These are phyloP conservation scores for Triplophysa tibetana DNA, from an alignment of 2,113 vertebrate species.

Conservation along the genomic window DNA sequence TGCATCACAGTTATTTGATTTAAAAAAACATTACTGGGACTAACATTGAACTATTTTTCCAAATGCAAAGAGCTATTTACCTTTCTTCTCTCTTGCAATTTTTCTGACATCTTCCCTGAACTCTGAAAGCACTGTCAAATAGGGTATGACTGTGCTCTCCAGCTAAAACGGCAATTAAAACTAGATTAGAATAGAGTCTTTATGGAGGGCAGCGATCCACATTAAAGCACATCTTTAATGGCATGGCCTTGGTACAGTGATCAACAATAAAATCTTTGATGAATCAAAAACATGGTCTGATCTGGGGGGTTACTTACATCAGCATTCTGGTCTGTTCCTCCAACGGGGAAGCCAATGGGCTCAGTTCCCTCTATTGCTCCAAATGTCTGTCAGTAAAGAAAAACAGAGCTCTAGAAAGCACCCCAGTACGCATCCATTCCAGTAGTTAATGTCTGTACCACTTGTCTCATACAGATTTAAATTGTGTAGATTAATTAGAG, in stretches of 20 bases:
- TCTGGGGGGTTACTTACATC: conserved; percentile 80
- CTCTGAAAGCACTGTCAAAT: conserved; percentile 85
- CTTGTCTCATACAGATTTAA: no score
- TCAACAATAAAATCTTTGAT: conserved; percentile 14
- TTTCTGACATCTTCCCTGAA: conserved; percentile 88
- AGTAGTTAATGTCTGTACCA: neutral
- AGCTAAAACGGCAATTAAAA: conserved; percentile 69
- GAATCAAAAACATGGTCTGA: neutral
- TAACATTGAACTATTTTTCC: neutral
- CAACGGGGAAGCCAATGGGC: conserved; percentile 88
- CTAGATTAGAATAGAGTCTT: neutral
- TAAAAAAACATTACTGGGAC: neutral
- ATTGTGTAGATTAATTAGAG: no score
- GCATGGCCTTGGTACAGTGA: neutral
- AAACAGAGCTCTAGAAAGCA: conserved; percentile 18
- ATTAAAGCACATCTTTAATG: neutral
- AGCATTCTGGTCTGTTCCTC: conserved; percentile 70
- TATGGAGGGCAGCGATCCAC: neutral
- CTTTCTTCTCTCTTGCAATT: conserved; percentile 89
- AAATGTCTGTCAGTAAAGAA: conserved; percentile 77
- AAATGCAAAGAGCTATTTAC: conserved; percentile 61
- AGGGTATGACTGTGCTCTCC: conserved; percentile 91
- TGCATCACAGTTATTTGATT: neutral
- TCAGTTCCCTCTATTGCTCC: conserved; percentile 88
- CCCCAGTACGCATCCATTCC: neutral